These are phyloP conservation scores for Paelopatides confundens DNA, from an alignment of 53 echinoderm and acorn worm genomes.

Conservation along the genomic window DNA sequence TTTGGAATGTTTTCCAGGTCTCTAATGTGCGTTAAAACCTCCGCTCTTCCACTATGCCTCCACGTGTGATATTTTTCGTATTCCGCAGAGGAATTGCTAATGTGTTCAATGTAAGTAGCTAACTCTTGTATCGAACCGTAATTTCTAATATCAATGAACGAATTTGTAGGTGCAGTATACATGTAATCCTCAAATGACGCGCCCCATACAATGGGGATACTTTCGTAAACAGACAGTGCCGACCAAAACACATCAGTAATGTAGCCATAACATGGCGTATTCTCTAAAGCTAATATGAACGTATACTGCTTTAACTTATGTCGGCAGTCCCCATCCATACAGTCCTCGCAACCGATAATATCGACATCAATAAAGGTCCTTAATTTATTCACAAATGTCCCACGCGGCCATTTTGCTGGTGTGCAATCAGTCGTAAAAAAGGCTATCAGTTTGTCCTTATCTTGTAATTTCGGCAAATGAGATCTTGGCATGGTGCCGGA, in stretches of 20 bases:
- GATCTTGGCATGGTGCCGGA: neutral
- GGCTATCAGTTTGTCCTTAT: conserved; percentile 3
- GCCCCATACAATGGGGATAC: conserved; percentile 35
- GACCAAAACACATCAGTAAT: conserved; percentile 39
- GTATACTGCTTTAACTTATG: neutral
- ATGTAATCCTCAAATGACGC: neutral
- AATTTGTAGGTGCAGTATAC: neutral
- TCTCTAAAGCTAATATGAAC: conserved; percentile 26
- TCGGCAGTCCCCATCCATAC: neutral
- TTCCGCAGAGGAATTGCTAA: neutral
- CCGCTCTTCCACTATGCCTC: neutral
- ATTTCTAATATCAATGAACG: conserved; percentile 25
- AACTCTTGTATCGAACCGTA: neutral
- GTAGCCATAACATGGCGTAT: conserved; percentile 26
- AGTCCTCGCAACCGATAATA: neutral
- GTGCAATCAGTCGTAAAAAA: neutral
- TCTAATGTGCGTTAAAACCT: neutral
- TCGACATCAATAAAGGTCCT: conserved; percentile 1
- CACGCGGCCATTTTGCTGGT: conserved; percentile 6
- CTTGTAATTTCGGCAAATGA: conserved; percentile 3
- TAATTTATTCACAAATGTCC: neutral
- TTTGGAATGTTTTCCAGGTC: neutral
- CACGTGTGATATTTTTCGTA: conserved; percentile 8
- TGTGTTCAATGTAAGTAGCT: neutral
- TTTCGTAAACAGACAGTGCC: neutral